Base-by-base conservation (phyloP, 1,140 invertebrate genomes). In the Drosophila trapezifrons region DNA sequence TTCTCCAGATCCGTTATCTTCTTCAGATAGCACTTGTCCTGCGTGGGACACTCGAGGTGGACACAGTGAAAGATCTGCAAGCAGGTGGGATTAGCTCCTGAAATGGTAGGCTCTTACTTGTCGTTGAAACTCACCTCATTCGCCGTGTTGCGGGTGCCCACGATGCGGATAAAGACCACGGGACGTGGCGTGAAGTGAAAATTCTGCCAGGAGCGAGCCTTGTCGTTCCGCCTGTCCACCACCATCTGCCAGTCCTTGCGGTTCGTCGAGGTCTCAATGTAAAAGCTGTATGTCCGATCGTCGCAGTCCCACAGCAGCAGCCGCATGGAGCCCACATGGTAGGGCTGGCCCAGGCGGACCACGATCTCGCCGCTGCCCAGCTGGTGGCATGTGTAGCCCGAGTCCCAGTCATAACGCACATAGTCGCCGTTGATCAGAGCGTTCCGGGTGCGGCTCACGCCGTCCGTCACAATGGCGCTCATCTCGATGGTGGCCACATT, bases 251-350 rank as follows among this genome's bases (percentile, higher is more conserved):
- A 99, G 90, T 96, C 95, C 92, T 95, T 95, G 85, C 96, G 95
- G 93, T 99, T 98, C n/a, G 95, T 94, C 15, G 98, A 99, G 4
- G 98, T 97, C 93, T 99, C 98, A 37, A 99, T 96, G 91, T 97
- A 98, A 92, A 98, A 99, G 69, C 96, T 97, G 93, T 99, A 99
- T 75, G 95, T 96, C 40, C 99, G 94, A 91, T 99, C 97, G 93
- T 99, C 99, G 93, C 98, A 99, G 93, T 99, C 98, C 99, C 99
- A 99, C 54, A 99, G 93, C 45, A 99, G 92, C 83, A 99, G 93
- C 83, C 97, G 95, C 94, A 99, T 96, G 8, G 97, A 98, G 49
- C 96, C 95, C 56, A 99, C 95, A 71, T 98, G 94, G 92, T 98
- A 99, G 2, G 99, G 98, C 93, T 99, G 99, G 18, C 97, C 97